phyloP scores from a whole-genome alignment of 2,113 vertebrate species.

The Sialia sialis region DNA sequence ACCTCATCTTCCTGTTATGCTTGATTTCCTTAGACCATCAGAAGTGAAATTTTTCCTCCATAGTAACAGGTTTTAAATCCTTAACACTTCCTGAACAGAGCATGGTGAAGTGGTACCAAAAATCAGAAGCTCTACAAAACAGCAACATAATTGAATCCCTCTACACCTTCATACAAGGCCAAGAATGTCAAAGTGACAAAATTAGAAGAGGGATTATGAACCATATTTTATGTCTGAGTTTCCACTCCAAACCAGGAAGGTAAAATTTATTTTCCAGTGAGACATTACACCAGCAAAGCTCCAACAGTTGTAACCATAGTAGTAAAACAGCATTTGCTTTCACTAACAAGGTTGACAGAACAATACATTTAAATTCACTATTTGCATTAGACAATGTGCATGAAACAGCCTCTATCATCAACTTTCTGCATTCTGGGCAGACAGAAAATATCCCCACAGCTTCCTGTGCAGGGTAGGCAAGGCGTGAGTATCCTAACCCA shows the following conservation, averaged over 20 bases:
- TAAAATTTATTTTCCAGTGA: not conserved
- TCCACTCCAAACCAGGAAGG: not conserved
- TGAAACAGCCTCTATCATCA: not conserved
- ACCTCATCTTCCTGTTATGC: not conserved
- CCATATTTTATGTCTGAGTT: not conserved
- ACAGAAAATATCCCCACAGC: not conserved
- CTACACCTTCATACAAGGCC: not conserved
- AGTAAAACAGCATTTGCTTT: not conserved
- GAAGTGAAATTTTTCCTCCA: not conserved
- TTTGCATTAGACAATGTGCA: accelerated
- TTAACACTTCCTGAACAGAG: not conserved
- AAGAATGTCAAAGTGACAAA: not conserved
- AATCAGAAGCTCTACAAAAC: not conserved
- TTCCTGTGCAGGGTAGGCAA: not conserved
- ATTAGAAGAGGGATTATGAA: not conserved
- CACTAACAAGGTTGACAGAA: not conserved
- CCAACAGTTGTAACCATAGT: not conserved
- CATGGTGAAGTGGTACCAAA: not conserved
- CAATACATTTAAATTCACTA: not conserved
- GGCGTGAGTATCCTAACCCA: not conserved
- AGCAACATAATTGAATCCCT: not conserved
- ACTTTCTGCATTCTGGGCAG: not conserved
- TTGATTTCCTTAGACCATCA: not conserved
- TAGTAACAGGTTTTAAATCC: not conserved
- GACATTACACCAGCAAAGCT: not conserved